phyloP scores from a whole-genome alignment of 2,888 invertebrate species.

The Ecliptopera silaceata region DNA sequence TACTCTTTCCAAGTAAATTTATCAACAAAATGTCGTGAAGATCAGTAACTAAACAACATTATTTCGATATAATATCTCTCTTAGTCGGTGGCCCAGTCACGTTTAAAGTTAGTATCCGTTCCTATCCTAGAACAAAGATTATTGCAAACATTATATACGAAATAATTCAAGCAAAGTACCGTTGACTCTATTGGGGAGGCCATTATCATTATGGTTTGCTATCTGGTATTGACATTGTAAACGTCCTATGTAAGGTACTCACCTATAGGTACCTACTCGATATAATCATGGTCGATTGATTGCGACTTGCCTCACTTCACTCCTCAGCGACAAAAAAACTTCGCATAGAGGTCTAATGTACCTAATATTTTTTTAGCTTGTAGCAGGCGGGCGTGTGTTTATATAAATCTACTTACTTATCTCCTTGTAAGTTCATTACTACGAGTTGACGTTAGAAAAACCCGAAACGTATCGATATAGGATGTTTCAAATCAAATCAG shows the following conservation, averaged over 20 bases:
- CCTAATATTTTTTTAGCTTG: background rate
- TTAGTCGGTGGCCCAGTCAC: conserved; percentile 27
- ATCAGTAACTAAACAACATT: background rate
- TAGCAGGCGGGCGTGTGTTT: background rate
- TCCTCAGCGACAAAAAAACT: conserved; percentile 34
- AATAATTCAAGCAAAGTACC: conserved; percentile 57
- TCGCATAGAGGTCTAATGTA: background rate
- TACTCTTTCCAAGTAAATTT: no score
- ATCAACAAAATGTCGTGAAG: background rate
- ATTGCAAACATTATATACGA: conserved; percentile 45
- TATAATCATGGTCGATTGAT: conserved; percentile 41
- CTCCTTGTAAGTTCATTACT: background rate
- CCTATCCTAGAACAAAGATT: conserved; percentile 18
- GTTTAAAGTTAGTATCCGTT: conserved; percentile 24
- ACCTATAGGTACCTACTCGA: conserved; percentile 35
- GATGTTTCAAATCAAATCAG: no score
- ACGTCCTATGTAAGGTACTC: conserved; percentile 32
- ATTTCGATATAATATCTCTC: conserved; percentile 18
- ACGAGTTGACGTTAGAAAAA: no score
- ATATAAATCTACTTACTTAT: background rate
- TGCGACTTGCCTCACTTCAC: no score
- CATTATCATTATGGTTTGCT: conserved; percentile 54
- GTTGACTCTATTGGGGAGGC: conserved; percentile 52
- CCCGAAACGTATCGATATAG: no score
- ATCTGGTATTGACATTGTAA: conserved; percentile 56